Base-by-base conservation (phyloP, 2,113 vertebrate genomes). In the Gymnarchus niloticus region DNA sequence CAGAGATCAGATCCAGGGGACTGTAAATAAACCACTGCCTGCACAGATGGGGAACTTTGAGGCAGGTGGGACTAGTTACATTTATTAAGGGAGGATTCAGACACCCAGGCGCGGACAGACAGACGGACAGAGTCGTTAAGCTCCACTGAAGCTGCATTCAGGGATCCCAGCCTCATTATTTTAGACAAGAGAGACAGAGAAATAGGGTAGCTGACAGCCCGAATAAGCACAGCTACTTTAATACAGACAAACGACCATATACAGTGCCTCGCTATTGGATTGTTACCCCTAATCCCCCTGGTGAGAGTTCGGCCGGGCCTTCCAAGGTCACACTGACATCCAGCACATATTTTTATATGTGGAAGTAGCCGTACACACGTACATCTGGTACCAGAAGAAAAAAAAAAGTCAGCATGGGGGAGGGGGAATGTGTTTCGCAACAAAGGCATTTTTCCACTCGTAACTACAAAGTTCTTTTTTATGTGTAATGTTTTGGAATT, bases 121-220 rank as follows among this genome's bases (percentile, higher is more conserved):
- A 41, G 78, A 84, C 65, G 7, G 44, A 69, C 28, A 2, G 33
- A 33, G 17, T 41, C 19, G 28, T 37, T 85, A 80, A 52, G 73
- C 65, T 14, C 65, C 41, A 81, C 76, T 81, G 9, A 83, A 81
- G 44, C 57, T 8, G 56, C 28, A 41, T 65, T 77, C 86, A 61
- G 51, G 25, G 12, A 8, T 41, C 57, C 73, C 4, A 21, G 19
- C 80, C 87, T 88, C 83, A 86, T 88, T 84, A 85, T 21, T 51
- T 85, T 46, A 85, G 82, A 87, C 69, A 84, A 54, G 85, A 82
- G 81, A 85, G 83, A 87, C 59, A 61, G 44, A 88, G 48, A 88
- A 86, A 85, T 82, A 73, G 88, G 88, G 88, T 83, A 88, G 65
- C 69, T 87, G 90, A 89, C 88, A 48, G 80, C 52, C 80, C 56